phyloP scores from a whole-genome alignment of 2,113 vertebrate species.

The Pipra filicauda region DNA sequence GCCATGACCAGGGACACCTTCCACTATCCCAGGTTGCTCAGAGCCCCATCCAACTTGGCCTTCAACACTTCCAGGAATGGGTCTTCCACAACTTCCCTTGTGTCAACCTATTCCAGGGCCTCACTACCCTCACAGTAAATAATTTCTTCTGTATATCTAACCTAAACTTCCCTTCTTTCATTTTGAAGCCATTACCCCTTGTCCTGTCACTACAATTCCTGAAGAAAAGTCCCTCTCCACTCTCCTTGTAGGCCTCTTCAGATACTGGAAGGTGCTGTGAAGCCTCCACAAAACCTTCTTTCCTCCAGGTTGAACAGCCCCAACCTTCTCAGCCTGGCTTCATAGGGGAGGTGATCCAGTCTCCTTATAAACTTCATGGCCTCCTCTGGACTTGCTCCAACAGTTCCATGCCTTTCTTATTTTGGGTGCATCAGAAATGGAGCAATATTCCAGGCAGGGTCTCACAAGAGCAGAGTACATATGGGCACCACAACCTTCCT shows the following conservation, averaged over 20 bases:
- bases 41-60: rapidly evolving
- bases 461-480: not conserved
- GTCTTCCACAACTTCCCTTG: not conserved
- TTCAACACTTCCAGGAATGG: rapidly evolving
- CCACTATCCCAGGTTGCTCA: rapidly evolving
- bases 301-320: not conserved
- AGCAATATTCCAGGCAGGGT: not conserved
- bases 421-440: not conserved
- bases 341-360: not conserved
- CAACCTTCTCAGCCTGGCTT: not conserved
- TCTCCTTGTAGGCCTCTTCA: not conserved
- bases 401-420: not conserved
- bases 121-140: rapidly evolving
- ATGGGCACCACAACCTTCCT: not conserved
- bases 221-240: not conserved
- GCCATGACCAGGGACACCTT: not conserved
- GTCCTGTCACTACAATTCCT: not conserved
- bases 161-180: not conserved
- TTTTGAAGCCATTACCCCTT: not conserved
- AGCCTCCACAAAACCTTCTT: not conserved
- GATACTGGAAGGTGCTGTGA: not conserved
- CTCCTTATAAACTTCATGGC: too few species aligned
- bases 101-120: not conserved
- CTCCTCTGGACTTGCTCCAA: not conserved
- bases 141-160: not conserved